Conservation (phyloP, 1,140 invertebrate species). For the Melanaphis sacchari region DNA sequence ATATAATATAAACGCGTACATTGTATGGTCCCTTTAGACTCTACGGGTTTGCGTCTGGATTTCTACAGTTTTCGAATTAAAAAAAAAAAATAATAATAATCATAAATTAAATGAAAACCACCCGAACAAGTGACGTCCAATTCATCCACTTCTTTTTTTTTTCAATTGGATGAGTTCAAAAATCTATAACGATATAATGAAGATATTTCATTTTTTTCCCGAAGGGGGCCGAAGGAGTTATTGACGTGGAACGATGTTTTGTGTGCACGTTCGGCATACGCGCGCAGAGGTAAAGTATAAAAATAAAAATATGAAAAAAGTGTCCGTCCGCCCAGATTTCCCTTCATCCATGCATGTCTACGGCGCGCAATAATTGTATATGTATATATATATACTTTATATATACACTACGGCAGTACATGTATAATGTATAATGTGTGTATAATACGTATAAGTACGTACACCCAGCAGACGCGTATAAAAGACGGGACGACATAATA, state of each 20-base stretch:
- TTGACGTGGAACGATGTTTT: slow-evolving; percentile 55
- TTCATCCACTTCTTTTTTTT: neutral
- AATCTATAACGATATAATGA: slow-evolving; percentile 55
- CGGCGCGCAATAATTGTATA: slow-evolving; percentile 16
- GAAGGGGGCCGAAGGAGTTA: slow-evolving; percentile 31
- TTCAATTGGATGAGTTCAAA: slow-evolving; percentile 55
- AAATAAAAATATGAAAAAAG: slow-evolving; percentile 11
- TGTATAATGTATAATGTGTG: neutral
- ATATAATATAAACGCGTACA: neutral
- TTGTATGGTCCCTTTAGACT: slow-evolving; percentile 25
- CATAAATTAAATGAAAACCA: neutral
- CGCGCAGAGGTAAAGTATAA: neutral
- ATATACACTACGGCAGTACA: too few relatives aligned
- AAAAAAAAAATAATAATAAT: slow-evolving; percentile 26
- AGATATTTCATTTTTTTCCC: slow-evolving; percentile 33
- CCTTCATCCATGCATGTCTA: neutral
- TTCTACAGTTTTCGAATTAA: slow-evolving; percentile 45
- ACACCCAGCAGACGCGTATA: neutral
- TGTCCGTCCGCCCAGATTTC: slow-evolving; percentile 43
- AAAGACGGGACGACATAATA: slow-evolving; percentile 48
- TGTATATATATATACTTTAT: too few relatives aligned
- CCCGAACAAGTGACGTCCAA: neutral
- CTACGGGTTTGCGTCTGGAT: neutral
- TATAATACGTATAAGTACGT: neutral
- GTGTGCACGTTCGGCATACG: slow-evolving; percentile 25